Conservation (phyloP, 2,797 vertebrate genomes). For the Crocidura indochinensis region DNA sequence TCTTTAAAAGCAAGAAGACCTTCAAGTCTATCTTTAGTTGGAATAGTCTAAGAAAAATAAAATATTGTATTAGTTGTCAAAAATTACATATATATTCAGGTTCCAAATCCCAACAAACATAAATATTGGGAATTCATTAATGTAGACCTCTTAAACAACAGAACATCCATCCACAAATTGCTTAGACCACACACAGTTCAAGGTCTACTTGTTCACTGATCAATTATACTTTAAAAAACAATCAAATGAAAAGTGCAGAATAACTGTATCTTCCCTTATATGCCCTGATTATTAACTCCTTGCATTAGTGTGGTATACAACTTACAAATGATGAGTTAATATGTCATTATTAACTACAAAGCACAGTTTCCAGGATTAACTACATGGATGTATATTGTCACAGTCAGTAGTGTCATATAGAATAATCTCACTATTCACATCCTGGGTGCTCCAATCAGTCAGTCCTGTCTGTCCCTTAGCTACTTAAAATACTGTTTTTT, state of each 20-base stretch:
- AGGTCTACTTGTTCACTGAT: too few relatives aligned
- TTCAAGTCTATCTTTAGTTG: constrained; percentile 98
- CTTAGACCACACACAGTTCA: too few relatives aligned
- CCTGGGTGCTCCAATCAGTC: neutral
- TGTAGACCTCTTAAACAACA: too few relatives aligned
- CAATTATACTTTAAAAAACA: too few relatives aligned
- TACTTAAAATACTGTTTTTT: neutral
- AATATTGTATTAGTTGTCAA: constrained; percentile 68
- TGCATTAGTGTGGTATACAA: neutral
- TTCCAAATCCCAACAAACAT: too few relatives aligned
- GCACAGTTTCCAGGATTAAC: neutral
- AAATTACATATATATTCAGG: constrained; percentile 19
- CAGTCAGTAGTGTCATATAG: accelerated
- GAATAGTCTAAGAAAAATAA: constrained; percentile 94
- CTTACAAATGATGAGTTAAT: neutral
- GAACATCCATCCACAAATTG: too few relatives aligned
- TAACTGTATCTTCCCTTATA: too few relatives aligned
- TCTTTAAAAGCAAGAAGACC: constrained; percentile 98
- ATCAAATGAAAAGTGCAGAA: too few relatives aligned
- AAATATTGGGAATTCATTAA: too few relatives aligned
- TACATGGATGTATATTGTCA: neutral
- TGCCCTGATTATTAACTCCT: neutral
- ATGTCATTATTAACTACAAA: neutral
- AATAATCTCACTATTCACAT: neutral
- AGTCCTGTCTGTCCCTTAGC: neutral